Percentiles rank a stretch among this genome's conserved stretches.
These are phyloP conservation scores for Epinotia demarniana DNA, from an alignment of 2,888 invertebrate genomes.

Conservation along the genomic window DNA sequence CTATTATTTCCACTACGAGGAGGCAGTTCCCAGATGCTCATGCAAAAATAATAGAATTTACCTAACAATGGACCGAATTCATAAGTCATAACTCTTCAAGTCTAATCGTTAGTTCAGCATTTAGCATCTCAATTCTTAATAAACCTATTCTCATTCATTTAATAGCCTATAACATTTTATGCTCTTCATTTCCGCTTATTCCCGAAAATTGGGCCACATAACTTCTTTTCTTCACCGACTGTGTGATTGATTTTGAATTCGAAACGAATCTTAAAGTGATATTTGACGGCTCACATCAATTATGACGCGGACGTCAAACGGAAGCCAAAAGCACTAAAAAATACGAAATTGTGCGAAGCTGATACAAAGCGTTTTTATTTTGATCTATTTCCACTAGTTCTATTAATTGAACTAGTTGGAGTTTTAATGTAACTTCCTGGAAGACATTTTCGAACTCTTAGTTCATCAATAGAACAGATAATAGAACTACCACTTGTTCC, in stretches of 20 bases:
- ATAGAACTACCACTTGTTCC: no score
- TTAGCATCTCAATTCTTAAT: background rate
- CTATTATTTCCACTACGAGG: no score
- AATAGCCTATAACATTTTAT: constrained; percentile 4
- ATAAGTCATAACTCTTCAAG: background rate
- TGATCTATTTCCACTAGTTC: background rate
- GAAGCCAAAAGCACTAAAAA: constrained; percentile 24
- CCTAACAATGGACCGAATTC: background rate
- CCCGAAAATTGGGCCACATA: constrained; percentile 47
- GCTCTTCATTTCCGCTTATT: constrained; percentile 46
- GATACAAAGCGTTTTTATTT: background rate
- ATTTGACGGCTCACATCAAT: constrained; percentile 71
- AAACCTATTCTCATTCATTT: constrained; percentile 1
- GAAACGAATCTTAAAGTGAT: constrained; percentile 74
- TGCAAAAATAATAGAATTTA: no score
- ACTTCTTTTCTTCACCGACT: constrained; percentile 36
- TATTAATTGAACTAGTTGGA: no score
- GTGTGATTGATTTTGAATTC: constrained; percentile 74
- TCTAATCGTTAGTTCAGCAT: background rate
- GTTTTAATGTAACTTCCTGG: no score
- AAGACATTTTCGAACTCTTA: no score
- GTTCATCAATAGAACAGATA: no score
- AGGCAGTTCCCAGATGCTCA: no score
- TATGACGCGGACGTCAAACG: constrained; percentile 50
- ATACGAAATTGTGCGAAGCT: background rate